Percentiles rank a stretch among this genome's conserved stretches.
Evolutionary conservation across 2,113 vertebrate genomes (phyloP).

Genomic region (Pteruthius melanotis): DNA sequence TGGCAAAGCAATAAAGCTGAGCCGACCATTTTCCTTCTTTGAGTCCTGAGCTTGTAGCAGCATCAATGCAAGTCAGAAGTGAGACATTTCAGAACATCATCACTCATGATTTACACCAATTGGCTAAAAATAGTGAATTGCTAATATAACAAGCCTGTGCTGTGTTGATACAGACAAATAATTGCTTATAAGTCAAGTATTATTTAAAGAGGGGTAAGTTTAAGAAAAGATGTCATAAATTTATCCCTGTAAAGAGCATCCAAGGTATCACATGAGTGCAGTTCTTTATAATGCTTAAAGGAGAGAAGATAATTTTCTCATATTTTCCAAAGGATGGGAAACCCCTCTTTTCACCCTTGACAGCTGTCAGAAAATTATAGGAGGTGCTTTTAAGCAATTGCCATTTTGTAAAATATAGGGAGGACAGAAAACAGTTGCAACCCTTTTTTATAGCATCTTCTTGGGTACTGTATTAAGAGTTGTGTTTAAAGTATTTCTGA

Average conservation of each 20-base stretch:
- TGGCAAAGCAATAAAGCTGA: background rate
- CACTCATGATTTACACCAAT: slow-evolving; percentile 11
- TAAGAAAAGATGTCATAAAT: background rate
- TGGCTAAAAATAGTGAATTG: slow-evolving; percentile 31
- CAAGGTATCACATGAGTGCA: background rate
- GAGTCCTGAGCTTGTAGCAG: background rate
- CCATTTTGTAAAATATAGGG: background rate
- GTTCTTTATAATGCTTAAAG: background rate
- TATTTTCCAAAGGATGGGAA: background rate
- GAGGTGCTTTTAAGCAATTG: background rate
- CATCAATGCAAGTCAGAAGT: background rate
- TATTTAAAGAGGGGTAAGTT: background rate
- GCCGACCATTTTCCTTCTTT: background rate
- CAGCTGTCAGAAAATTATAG: background rate
- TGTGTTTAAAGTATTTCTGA: slow-evolving; percentile 4
- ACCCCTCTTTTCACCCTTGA: background rate
- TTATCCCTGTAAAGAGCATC: background rate
- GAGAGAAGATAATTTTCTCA: background rate
- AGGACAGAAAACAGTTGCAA: background rate
- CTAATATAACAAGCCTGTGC: background rate
- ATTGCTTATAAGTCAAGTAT: slow-evolving; percentile 16
- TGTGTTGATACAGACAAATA: slow-evolving; percentile 33
- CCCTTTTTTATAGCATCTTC: background rate
- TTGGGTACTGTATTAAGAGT: background rate
- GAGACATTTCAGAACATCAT: slow-evolving; percentile 1